Evolutionary conservation across 2,888 invertebrate species (phyloP).

Genomic region (Pilophorus perplexus): DNA sequence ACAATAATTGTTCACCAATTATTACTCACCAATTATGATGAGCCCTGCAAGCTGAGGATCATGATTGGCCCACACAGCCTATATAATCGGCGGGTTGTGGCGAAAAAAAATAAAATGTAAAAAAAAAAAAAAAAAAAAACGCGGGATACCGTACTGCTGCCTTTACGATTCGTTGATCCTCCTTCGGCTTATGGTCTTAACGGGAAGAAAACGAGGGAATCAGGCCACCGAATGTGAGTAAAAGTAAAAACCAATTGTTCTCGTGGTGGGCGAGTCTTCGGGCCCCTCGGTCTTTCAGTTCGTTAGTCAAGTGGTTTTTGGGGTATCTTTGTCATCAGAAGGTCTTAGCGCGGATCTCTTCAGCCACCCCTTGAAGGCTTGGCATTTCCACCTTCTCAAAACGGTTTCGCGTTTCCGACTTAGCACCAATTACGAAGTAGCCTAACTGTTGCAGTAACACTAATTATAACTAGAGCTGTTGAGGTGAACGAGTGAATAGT

Average conservation of each 20-base stretch:
- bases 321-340: too few relatives aligned
- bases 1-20: too few relatives aligned
- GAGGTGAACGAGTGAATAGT: too few relatives aligned
- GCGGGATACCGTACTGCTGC: neutral
- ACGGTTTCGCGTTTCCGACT: too few relatives aligned
- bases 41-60: neutral
- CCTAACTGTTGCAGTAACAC: too few relatives aligned
- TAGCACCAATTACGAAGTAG: too few relatives aligned
- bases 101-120: neutral
- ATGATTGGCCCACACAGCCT: neutral
- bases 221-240: constrained; percentile 35
- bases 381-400: too few relatives aligned
- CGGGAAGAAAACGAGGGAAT: constrained; percentile 15
- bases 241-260: constrained; percentile 33
- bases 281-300: too few relatives aligned
- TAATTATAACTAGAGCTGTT: too few relatives aligned
- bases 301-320: too few relatives aligned
- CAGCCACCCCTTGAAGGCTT: too few relatives aligned
- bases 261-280: neutral
- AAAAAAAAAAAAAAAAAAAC: neutral
- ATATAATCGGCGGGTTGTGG: neutral
- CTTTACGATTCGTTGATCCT: neutral
- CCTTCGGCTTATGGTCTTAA: neutral
- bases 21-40: neutral
- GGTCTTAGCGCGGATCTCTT: too few relatives aligned